Evolutionary conservation across 2,797 vertebrate species (phyloP).

Genomic region (Poeciliopsis gracilis): DNA sequence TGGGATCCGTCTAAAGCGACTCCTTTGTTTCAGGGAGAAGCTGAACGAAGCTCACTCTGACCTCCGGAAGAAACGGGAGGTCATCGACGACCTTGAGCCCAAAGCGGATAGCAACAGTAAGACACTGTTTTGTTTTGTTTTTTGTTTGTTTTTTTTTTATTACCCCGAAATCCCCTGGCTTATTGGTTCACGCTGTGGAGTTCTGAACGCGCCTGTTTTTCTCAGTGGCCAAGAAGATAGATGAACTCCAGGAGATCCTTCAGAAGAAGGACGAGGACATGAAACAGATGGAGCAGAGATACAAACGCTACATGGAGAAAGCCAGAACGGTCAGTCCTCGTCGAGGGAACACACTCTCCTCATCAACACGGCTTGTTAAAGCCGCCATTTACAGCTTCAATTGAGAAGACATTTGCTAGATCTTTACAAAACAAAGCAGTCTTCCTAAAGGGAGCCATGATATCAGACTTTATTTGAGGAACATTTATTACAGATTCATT

Average conservation of each 20-base stretch:
- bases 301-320: conserved; percentile 87
- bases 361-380: not conserved
- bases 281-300: conserved; percentile 91
- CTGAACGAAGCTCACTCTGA: conserved; percentile 89
- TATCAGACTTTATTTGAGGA: not conserved
- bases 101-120: conserved; percentile 83
- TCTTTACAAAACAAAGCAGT: not conserved
- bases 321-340: conserved; percentile 80
- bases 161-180: too few relatives aligned
- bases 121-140: not conserved
- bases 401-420: not conserved
- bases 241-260: conserved; percentile 87
- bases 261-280: conserved; percentile 91
- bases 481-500: not conserved
- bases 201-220: not conserved
- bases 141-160: too few relatives aligned
- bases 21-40: conserved; percentile 81
- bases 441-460: not conserved
- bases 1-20: not conserved
- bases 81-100: conserved; percentile 89
- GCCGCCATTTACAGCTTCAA: not conserved
- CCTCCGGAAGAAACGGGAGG: conserved; percentile 89
- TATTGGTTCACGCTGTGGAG: too few relatives aligned
- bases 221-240: conserved; percentile 86
- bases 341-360: not conserved